These are phyloP conservation scores for Synanthedon formicaeformis DNA, from an alignment of 2,888 invertebrate species.

Conservation along the genomic window DNA sequence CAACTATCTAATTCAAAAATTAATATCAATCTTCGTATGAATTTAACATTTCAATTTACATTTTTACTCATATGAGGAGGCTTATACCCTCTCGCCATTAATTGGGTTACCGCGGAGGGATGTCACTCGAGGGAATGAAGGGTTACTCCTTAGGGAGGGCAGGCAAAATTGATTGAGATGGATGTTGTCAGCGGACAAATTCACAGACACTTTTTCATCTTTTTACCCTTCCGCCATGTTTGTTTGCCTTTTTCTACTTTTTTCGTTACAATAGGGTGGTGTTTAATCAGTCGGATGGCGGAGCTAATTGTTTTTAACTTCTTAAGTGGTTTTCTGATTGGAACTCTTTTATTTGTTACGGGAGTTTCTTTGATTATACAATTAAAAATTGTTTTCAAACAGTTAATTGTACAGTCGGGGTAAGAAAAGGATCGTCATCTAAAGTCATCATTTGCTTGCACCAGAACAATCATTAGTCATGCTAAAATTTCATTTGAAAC, in stretches of 20 bases:
- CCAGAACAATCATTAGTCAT: too few species aligned
- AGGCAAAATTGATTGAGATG: constrained; percentile 63
- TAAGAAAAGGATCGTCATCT: too few species aligned
- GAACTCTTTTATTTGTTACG: constrained; percentile 1
- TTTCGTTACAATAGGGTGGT: constrained; percentile 18
- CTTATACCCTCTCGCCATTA: constrained; percentile 44
- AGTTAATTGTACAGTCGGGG: too few species aligned
- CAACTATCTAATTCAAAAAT: too few species aligned
- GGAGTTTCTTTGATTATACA: background rate
- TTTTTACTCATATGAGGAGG: constrained; percentile 48
- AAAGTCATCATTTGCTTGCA: too few species aligned
- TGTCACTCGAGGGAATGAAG: constrained; percentile 48
- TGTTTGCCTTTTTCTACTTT: constrained; percentile 16
- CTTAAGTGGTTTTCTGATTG: constrained; percentile 42
- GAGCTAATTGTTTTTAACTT: constrained; percentile 54
- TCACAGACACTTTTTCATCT: constrained; percentile 45
- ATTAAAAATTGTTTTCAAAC: too few species aligned
- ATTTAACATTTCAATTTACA: constrained; percentile 62
- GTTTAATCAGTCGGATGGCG: constrained; percentile 32
- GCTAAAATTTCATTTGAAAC: too few species aligned
- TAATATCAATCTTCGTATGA: constrained; percentile 8
- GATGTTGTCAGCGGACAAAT: constrained; percentile 63
- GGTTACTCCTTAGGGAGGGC: constrained; percentile 57
- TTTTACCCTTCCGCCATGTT: constrained; percentile 25
- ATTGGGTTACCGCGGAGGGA: constrained; percentile 60